Percentiles rank a stretch among this genome's conserved stretches.
phyloP scores from a whole-genome alignment of 2,113 vertebrate genomes.

The Callopanchax toddi region DNA sequence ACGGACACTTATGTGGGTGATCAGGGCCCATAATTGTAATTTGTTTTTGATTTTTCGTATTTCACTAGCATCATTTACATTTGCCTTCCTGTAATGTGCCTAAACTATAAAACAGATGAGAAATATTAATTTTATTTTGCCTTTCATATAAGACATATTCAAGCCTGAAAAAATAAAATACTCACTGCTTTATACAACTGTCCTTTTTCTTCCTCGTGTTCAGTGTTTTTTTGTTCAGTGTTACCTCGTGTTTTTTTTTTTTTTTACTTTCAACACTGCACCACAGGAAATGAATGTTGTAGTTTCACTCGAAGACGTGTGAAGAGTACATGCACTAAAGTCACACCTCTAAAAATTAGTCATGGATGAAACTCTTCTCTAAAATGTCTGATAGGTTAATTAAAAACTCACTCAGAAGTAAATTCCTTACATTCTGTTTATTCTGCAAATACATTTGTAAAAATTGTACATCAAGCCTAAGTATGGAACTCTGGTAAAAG shows the following conservation, averaged over 20 bases:
- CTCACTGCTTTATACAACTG: constrained; percentile 68
- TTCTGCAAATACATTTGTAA: constrained; percentile 83
- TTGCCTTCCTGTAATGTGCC: constrained; percentile 84
- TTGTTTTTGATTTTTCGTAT: constrained; percentile 31
- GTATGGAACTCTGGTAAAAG: constrained; percentile 69
- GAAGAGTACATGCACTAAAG: neutral
- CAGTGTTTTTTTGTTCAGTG: neutral
- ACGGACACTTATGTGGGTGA: constrained; percentile 34
- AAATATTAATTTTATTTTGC: constrained; percentile 81
- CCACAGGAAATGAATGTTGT: constrained; percentile 19
- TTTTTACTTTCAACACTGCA: neutral
- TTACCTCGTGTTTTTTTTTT: neutral
- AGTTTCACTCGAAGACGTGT: constrained; percentile 15
- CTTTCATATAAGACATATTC: constrained; percentile 85
- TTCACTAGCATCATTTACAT: constrained; percentile 68
- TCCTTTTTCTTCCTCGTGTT: no score
- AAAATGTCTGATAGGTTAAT: no score
- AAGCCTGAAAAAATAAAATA: constrained; percentile 85
- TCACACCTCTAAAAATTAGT: neutral
- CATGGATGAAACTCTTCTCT: neutral
- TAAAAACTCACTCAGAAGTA: constrained; percentile 13
- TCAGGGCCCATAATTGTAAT: constrained; percentile 30
- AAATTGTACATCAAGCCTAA: constrained; percentile 79
- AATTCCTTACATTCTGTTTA: constrained; percentile 75
- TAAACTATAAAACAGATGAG: constrained; percentile 73